Conservation (phyloP, 2,797 vertebrate genomes). For the Yasuhikotakia modesta region DNA sequence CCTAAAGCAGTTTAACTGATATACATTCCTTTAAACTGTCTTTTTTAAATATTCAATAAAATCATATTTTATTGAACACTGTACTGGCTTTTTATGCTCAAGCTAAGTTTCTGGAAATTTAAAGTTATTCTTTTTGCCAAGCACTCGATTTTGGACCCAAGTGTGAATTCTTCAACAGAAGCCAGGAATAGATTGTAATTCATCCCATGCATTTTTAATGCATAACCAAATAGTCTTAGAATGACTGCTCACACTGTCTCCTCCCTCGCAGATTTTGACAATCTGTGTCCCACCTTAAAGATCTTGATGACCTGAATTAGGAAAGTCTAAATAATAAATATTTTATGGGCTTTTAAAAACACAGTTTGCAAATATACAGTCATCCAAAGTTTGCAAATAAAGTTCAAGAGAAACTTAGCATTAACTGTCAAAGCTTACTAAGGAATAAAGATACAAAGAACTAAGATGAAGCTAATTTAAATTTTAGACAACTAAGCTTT, state of each 20-base stretch:
- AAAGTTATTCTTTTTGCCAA: slow-evolving; percentile 50
- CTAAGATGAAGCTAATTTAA: no score
- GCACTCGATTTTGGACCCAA: slow-evolving; percentile 37
- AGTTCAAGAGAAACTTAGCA: background rate
- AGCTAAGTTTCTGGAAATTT: slow-evolving; percentile 36
- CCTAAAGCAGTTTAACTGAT: slow-evolving; percentile 7
- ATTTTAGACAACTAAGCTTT: no score
- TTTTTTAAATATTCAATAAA: slow-evolving; percentile 35
- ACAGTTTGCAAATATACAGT: slow-evolving; percentile 17
- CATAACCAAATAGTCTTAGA: slow-evolving; percentile 67
- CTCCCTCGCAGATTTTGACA: slow-evolving; percentile 59
- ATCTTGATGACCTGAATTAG: slow-evolving; percentile 64
- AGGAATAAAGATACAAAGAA: background rate
- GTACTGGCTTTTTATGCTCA: slow-evolving; percentile 23
- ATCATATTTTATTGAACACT: slow-evolving; percentile 40
- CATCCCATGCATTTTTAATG: slow-evolving; percentile 77
- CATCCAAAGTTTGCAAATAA: slow-evolving; percentile 15
- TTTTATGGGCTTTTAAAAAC: slow-evolving; percentile 58
- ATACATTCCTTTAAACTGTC: background rate
- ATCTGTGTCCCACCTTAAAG: slow-evolving; percentile 65
- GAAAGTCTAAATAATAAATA: slow-evolving; percentile 68
- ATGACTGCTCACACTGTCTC: slow-evolving; percentile 46
- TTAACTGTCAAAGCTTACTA: background rate
- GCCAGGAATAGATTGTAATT: slow-evolving; percentile 69
- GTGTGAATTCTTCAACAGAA: slow-evolving; percentile 63